Evolutionary conservation across 2,113 vertebrate species (phyloP), one percentile per base, ranked within the genome.

Genomic region (Plestiodon gilberti): DNA sequence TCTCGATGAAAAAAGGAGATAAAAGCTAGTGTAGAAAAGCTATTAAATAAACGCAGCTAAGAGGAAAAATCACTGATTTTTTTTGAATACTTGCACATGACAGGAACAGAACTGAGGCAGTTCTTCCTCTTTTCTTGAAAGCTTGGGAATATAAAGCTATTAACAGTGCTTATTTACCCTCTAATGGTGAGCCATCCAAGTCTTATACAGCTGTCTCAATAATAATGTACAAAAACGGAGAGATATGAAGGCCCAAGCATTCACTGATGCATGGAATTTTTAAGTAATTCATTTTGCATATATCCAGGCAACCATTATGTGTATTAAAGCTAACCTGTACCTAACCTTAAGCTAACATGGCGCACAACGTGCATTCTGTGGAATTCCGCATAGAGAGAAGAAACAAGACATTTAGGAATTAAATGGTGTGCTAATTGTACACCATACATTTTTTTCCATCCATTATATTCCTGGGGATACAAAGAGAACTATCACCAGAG

Each of bases 221-320:
- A 78, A 4, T 6, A 88, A 75, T 71, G 69, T 81, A 64, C 77
- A 87, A 20, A 78, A 38, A 55, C 84, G 91, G 82, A 91, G 92
- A 7, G 65, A 82, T 33, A 90, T 90, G 92, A 94, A 88, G 81
- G 86, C 78, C 78, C 59, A 75, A 86, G 82, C 89, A 62, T 92
- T 91, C 88, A 94, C 23, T 64, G 30, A 75, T 62, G 71, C 23
- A 73, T 59, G 23, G 22, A 59, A 38, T 92, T 93, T 92, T 94
- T 92, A 94, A 95, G 93, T 86, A 78, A 93, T 70, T 89, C 86
- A 91, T 81, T 94, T 91, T 90, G 78, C 86, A 85, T 87, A 89
- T 84, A 92, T 85, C 91, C 90, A 93, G 88, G 88, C 85, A 85
- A 38, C 75, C 88, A 74, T 93, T 92, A 90, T 90, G 92, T 89